Base-by-base conservation (phyloP, 53 echinoderm and acorn worm genomes). In the Astropecten irregularis region DNA sequence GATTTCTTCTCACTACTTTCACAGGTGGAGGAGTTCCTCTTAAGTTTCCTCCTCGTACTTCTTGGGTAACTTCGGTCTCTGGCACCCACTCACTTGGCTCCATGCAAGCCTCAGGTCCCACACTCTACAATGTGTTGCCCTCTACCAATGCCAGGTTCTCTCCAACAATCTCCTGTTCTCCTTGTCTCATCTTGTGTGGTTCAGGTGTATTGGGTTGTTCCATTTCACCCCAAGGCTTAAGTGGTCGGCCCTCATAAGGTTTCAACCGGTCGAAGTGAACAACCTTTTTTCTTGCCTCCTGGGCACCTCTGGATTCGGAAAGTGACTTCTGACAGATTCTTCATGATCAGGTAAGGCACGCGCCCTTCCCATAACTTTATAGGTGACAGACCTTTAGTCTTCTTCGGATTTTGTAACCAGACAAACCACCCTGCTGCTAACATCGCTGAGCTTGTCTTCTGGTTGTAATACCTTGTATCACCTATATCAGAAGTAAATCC, bases 341-440 rank as follows among this genome's bases (percentile, higher is more conserved):
- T 35, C 25, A 40, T 9, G 8, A 58, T 58, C 49, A 58, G 28
- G 21, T 52, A 73, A 16, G 82, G 82, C 1, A 64, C 82, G 20
- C 29, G 10, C 64, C 64, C 63, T 9, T 21, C 13, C 3, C 38
- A 16, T 35, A 10, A 16, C 74, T 54, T 35, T 33, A 59, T 71
- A 19, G 85, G 85, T 2, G 71, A 34, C 8, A 29, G 19, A 1
- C 85, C 85, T 26, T 85, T 85, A 39, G 65, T 44, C 50, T 61
- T 34, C 5, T 40, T 71, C 11, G 61, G 71, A 27, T 85, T 44
- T 14, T 61, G 42, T 22, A 71, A 37, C 73, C 72, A 42, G 1
- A 72, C 85, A 30, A 69, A 69, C 25, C 40, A 16, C 9, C 84
- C 70, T n/a, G 22, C 29, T 38, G 3, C 14, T 23, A 54, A 38